A percentile compares a stretch with the other conserved stretches of the same genome.
Evolutionary conservation across 2,888 invertebrate species (phyloP).

Genomic region (Emmelina monodactyla): DNA sequence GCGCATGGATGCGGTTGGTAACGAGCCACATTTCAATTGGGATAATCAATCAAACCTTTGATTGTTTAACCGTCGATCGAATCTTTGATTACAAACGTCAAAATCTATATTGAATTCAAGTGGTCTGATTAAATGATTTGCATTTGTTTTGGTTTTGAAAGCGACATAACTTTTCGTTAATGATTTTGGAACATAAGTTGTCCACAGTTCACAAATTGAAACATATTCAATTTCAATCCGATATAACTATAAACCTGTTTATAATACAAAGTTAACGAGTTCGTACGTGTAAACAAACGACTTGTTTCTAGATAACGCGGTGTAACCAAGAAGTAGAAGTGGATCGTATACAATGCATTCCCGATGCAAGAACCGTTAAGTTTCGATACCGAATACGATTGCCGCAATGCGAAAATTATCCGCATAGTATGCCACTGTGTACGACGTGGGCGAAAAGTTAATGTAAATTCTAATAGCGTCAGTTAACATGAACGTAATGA

Average conservation of each 20-base stretch:
- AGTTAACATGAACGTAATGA: too few species aligned
- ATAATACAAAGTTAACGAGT: slow-evolving; percentile 1
- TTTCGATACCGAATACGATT: slow-evolving; percentile 53
- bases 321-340: slow-evolving; percentile 31
- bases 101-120: too few species aligned
- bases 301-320: slow-evolving; percentile 27
- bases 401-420: slow-evolving; percentile 60
- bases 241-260: not conserved
- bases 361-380: slow-evolving; percentile 52
- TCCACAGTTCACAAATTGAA: too few species aligned
- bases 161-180: too few species aligned
- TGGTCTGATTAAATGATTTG: too few species aligned
- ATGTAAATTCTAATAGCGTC: not conserved
- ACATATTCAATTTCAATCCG: not conserved
- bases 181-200: too few species aligned
- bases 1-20: slow-evolving; percentile 57
- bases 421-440: slow-evolving; percentile 20
- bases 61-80: slow-evolving; percentile 47
- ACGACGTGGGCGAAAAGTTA: slow-evolving; percentile 4
- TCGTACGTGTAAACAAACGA: slow-evolving; percentile 1
- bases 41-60: slow-evolving; percentile 61
- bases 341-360: slow-evolving; percentile 45
- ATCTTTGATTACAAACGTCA: slow-evolving; percentile 24
- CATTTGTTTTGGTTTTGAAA: too few species aligned
- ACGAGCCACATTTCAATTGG: slow-evolving; percentile 57